phyloP scores from a whole-genome alignment of 2,113 vertebrate genomes.

The Pseudorhombus dupliciocellatus region DNA sequence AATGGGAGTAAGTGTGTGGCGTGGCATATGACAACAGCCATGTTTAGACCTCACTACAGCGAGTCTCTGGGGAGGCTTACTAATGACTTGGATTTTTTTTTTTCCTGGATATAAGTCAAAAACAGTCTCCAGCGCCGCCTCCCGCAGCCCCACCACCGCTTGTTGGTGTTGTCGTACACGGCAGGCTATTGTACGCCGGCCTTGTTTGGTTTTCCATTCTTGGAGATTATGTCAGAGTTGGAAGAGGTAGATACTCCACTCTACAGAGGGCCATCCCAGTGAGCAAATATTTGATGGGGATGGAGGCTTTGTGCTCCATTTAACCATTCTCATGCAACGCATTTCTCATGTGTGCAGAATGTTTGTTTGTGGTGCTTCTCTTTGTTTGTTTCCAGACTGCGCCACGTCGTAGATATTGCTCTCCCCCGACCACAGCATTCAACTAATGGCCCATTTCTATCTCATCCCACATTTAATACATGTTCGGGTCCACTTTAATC shows the following conservation, averaged over 20 bases:
- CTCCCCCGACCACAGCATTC: neutral
- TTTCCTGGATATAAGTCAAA: conserved; percentile 50
- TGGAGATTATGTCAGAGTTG: conserved; percentile 39
- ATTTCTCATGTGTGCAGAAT: conserved; percentile 5
- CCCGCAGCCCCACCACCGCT: conserved; percentile 20
- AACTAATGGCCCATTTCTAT: neutral
- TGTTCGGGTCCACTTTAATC: neutral
- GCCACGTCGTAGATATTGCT: neutral
- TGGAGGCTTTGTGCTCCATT: conserved; percentile 35
- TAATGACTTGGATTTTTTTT: conserved; percentile 65
- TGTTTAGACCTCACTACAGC: conserved; percentile 50
- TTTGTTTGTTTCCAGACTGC: conserved; percentile 11
- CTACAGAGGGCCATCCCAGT: conserved; percentile 29
- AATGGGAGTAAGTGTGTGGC: conserved; percentile 45
- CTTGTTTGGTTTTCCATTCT: conserved; percentile 67
- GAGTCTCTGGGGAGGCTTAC: conserved; percentile 34
- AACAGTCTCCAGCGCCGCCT: conserved; percentile 27
- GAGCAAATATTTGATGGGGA: conserved; percentile 67
- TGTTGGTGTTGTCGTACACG: conserved; percentile 21
- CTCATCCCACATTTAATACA: neutral
- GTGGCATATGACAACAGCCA: conserved; percentile 54
- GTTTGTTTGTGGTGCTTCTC: conserved; percentile 25
- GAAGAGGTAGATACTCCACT: conserved; percentile 15
- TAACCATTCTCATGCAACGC: conserved; percentile 16
- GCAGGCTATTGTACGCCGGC: conserved; percentile 26